Base-by-base conservation (phyloP, 2,113 vertebrate genomes). In the Heterochromis multidens region DNA sequence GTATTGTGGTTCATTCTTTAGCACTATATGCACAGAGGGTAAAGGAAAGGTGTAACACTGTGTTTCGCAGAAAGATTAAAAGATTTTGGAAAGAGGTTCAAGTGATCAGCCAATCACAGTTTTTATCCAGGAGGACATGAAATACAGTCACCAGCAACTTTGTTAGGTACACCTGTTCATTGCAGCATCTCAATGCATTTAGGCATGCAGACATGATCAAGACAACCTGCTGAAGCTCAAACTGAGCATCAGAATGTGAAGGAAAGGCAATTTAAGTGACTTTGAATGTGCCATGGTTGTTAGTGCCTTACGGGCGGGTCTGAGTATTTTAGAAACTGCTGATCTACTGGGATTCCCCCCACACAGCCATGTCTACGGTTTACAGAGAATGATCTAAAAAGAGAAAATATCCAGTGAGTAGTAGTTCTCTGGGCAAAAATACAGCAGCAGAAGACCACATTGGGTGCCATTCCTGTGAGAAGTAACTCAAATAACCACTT, bases 181-280 rank as follows among this genome's bases (percentile, higher is more conserved):
- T n/a, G n/a, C n/a, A n/a, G n/a, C n/a, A n/a, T n/a, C 43, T 13
- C 25, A 8, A 11, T 52, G 25, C 2, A 72, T 72, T 72, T 52
- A 31, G 12, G 67, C 1, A 52, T 13, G 43, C 25, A 43, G 23
- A 6, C 63, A 0, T 40, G 21, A 37, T 65, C 33, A 23, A 0
- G 40, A 12, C 12, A 4, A 40, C 33, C 62, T 65, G 14, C 35
- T 65, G 35, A 65, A 65, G 62, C 40, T 65, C 40, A 43, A 43
- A 43, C 21, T 14, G 37, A 67, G 8, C 63, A 72, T 31, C 43
- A 72, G 43, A 72, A 72, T 52, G 43, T 12, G 25, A 17, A 72
- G 3, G 67, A 72, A 52, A 72, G 67, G 67, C 1, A 43, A 72
- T 27, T 72, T 49, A 46, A 46, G 43, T 16, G 13, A 46, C 12